These are phyloP conservation scores for Meteorus sp. DNA, from an alignment of 1,140 invertebrate genomes.

Conservation along the genomic window DNA sequence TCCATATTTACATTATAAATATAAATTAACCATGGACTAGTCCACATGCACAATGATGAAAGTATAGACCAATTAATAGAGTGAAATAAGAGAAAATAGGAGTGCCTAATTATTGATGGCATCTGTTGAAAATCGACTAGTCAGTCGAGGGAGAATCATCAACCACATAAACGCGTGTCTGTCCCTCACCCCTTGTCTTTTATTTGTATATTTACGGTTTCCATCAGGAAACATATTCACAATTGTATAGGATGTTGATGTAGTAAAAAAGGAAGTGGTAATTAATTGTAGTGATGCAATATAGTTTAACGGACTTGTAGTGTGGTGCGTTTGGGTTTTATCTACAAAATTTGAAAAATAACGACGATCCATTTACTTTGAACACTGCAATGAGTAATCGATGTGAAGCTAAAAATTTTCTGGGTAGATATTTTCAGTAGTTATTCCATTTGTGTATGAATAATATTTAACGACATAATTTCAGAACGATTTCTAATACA, in stretches of 20 bases:
- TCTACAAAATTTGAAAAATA: no score
- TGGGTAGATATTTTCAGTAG: no score
- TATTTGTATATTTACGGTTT: background rate
- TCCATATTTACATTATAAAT: no score
- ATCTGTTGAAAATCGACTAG: background rate
- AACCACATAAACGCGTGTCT: constrained; percentile 11
- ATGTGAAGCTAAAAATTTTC: no score
- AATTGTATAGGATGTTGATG: background rate
- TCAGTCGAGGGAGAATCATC: background rate
- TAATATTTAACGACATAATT: no score
- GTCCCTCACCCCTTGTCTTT: constrained; percentile 24
- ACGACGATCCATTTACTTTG: no score
- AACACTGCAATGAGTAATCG: no score
- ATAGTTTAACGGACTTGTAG: constrained; percentile 29
- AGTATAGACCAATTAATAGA: background rate
- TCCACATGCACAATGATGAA: background rate
- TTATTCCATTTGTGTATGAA: no score
- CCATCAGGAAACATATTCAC: background rate
- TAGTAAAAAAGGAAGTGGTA: constrained; percentile 24
- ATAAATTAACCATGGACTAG: no score
- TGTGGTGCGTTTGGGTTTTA: background rate
- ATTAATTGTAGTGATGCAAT: constrained; percentile 29
- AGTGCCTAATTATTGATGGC: background rate
- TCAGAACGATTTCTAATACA: no score
- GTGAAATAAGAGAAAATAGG: background rate